Evolutionary conservation across 64 coral and sea anemone species (phyloP).

Genomic region (Stichodactyla mertensii): DNA sequence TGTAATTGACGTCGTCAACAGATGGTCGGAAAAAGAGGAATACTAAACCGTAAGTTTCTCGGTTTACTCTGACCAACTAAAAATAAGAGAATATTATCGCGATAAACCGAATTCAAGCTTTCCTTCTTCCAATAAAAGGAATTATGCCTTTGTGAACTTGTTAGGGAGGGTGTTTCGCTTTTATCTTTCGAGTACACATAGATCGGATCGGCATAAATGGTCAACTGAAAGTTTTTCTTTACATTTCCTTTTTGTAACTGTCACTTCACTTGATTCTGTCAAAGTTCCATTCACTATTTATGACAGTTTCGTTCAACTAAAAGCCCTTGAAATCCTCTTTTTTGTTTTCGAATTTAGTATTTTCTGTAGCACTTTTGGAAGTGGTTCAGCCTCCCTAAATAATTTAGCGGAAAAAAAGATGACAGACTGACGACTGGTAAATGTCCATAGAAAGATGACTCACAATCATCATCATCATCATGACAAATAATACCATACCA

Average conservation of each 20-base stretch:
- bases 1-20: not conserved
- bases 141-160: too few species aligned
- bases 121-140: too few species aligned
- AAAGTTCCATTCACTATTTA: not conserved
- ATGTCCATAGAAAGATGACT: not conserved
- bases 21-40: not conserved
- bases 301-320: not conserved
- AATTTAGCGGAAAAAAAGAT: not conserved
- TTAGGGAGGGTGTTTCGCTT: too few species aligned
- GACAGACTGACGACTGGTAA: not conserved
- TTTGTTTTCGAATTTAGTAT: conserved; percentile 7
- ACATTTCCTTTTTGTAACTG: too few species aligned
- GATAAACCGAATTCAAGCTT: too few species aligned
- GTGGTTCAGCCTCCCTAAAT: not conserved
- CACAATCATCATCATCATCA: not conserved
- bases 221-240: too few species aligned
- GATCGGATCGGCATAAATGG: too few species aligned
- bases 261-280: too few species aligned
- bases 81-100: too few species aligned
- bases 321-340: not conserved
- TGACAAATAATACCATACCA: conserved; percentile 2
- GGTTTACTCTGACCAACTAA: too few species aligned
- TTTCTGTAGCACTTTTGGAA: not conserved
- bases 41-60: not conserved
- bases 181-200: too few species aligned